Evolutionary conservation across 2,797 vertebrate genomes (phyloP).

Genomic region (Pantherophis vulpinus): DNA sequence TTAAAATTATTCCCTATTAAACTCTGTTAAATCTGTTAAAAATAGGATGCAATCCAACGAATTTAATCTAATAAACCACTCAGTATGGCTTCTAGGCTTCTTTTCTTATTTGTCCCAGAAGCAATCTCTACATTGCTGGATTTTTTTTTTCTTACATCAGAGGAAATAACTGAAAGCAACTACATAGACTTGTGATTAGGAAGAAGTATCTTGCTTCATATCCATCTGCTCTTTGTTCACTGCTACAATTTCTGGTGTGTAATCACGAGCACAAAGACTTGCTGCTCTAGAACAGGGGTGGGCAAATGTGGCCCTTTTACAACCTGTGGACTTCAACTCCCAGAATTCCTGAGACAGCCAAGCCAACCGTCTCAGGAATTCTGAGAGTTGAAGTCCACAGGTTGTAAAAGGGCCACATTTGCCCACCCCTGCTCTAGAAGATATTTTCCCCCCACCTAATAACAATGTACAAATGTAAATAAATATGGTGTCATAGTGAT

Average conservation of each 20-base stretch:
- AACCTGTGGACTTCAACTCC: too few relatives aligned
- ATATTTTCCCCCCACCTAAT: not conserved
- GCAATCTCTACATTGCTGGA: not conserved
- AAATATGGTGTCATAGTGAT: not conserved
- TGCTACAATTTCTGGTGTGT: not conserved
- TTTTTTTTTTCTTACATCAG: not conserved
- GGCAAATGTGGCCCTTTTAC: too few relatives aligned
- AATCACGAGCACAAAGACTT: not conserved
- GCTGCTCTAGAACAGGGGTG: not conserved
- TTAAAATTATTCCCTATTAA: constrained; percentile 2
- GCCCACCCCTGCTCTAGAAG: not conserved
- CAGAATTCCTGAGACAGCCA: too few relatives aligned
- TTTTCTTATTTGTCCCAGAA: not conserved
- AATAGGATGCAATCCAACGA: too few relatives aligned
- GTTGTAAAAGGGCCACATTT: too few relatives aligned
- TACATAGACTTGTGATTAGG: not conserved
- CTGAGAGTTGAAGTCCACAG: too few relatives aligned
- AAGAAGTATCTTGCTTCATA: not conserved
- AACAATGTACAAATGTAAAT: not conserved
- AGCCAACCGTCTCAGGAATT: too few relatives aligned
- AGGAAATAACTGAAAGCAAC: not conserved
- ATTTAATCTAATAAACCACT: not conserved
- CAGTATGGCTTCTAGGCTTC: not conserved
- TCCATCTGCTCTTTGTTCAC: not conserved
- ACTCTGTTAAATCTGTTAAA: not conserved